These are phyloP conservation scores for Autographa pulchrina DNA, from an alignment of 2,888 invertebrate genomes.

Conservation along the genomic window DNA sequence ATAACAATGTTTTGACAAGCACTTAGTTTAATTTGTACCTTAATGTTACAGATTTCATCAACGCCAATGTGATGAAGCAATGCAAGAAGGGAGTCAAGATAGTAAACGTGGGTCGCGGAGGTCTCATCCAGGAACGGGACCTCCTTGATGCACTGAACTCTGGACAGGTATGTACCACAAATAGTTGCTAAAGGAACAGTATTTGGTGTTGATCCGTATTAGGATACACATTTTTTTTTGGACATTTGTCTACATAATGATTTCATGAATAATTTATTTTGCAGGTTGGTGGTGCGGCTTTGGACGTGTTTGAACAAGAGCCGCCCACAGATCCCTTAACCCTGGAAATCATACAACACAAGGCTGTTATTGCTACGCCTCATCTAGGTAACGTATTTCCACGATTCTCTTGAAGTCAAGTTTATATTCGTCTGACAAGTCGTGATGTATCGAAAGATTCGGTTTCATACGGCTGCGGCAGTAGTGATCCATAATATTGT, in stretches of 20 bases:
- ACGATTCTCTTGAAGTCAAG: too few species aligned
- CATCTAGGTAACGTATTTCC: conserved; percentile 92
- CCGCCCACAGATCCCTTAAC: conserved; percentile 93
- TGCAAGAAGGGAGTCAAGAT: conserved; percentile 97
- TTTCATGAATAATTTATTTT: conserved; percentile 13
- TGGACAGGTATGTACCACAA: conserved; percentile 87
- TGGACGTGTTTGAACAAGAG: conserved; percentile 98
- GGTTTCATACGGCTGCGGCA: too few species aligned
- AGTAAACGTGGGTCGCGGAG: conserved; percentile 98
- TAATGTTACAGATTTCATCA: conserved; percentile 94
- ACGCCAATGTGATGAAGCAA: conserved; percentile 91
- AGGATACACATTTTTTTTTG: too few species aligned
- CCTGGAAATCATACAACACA: conserved; percentile 95
- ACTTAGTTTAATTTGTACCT: too few species aligned
- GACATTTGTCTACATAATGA: too few species aligned
- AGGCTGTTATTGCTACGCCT: conserved; percentile 97
- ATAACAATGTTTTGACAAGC: too few species aligned
- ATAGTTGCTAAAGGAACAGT: too few species aligned
- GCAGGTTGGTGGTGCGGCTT: conserved; percentile 96
- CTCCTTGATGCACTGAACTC: conserved; percentile 94
- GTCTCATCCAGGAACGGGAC: conserved; percentile 97
- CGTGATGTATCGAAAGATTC: too few species aligned
- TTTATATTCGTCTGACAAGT: too few species aligned
- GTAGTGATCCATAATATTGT: too few species aligned
- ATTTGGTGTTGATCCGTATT: too few species aligned